A percentile compares a stretch with the other conserved stretches of the same genome.
Evolutionary conservation across 1,140 invertebrate genomes (phyloP).

Genomic region (Ruditapes philippinarum): DNA sequence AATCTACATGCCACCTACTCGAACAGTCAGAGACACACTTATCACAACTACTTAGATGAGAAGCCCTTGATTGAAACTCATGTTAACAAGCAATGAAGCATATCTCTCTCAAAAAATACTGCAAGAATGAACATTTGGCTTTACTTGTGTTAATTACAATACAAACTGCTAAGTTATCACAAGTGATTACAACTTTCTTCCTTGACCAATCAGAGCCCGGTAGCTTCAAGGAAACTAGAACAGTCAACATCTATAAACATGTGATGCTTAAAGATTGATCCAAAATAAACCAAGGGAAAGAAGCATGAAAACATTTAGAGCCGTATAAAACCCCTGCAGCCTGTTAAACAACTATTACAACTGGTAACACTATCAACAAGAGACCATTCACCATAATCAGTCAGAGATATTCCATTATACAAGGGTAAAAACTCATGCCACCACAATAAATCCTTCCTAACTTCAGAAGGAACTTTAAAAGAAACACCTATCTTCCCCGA

Average conservation of each 20-base stretch:
- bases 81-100: constrained; percentile 13
- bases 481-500: background rate
- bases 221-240: constrained; percentile 32
- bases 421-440: constrained; percentile 18
- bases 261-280: constrained; percentile 19
- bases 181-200: constrained; percentile 17
- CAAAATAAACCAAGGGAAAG: constrained; percentile 15
- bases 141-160: constrained; percentile 29
- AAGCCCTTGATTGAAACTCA: background rate
- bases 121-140: background rate
- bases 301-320: background rate
- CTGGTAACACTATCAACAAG: background rate
- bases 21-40: constrained; percentile 42
- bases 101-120: background rate
- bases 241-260: constrained; percentile 14
- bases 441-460: background rate
- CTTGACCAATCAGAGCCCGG: background rate
- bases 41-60: background rate
- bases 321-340: background rate
- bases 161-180: constrained; percentile 33
- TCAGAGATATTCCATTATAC: constrained; percentile 22
- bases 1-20: constrained; percentile 31
- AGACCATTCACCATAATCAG: background rate
- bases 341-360: background rate
- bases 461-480: background rate